Conservation (phyloP, 2,113 vertebrate genomes). For the Menidia beryllina region DNA sequence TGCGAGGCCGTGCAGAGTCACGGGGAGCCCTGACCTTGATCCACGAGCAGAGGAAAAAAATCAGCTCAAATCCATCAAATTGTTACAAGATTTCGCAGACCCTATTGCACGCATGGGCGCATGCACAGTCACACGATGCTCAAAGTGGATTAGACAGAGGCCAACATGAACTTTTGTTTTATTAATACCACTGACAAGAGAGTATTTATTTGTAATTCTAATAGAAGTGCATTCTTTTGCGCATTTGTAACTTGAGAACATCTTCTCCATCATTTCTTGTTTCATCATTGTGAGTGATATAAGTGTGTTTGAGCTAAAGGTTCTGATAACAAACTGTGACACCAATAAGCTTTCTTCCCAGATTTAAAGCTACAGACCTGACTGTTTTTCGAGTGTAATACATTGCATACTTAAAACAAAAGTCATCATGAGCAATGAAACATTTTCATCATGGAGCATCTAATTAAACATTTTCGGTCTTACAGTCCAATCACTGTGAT, state of each 20-base stretch:
- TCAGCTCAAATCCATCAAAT: slow-evolving; percentile 32
- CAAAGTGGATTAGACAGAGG: slow-evolving; percentile 42
- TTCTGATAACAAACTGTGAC: slow-evolving; percentile 30
- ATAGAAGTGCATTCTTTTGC: no score
- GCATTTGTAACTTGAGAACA: slow-evolving; percentile 17
- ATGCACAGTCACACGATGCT: slow-evolving; percentile 24
- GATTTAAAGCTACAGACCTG: slow-evolving; percentile 4
- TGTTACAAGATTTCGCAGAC: slow-evolving; percentile 18
- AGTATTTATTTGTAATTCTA: no score
- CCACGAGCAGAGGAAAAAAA: slow-evolving; percentile 29
- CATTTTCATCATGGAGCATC: background rate
- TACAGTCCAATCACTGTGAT: background rate
- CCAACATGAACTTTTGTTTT: slow-evolving; percentile 53
- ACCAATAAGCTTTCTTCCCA: slow-evolving; percentile 5
- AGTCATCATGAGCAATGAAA: background rate
- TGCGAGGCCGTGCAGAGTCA: slow-evolving; percentile 45
- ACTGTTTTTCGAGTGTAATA: background rate
- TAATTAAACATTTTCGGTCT: slow-evolving; percentile 5
- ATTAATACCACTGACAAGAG: no score
- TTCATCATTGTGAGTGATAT: slow-evolving; percentile 28
- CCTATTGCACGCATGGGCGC: slow-evolving; percentile 5
- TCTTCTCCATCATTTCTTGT: slow-evolving; percentile 24
- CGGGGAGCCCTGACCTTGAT: slow-evolving; percentile 62
- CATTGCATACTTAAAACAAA: background rate
- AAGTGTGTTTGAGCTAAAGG: slow-evolving; percentile 24